Conservation (phyloP, 2,113 vertebrate genomes). For the Platysteira castanea region DNA sequence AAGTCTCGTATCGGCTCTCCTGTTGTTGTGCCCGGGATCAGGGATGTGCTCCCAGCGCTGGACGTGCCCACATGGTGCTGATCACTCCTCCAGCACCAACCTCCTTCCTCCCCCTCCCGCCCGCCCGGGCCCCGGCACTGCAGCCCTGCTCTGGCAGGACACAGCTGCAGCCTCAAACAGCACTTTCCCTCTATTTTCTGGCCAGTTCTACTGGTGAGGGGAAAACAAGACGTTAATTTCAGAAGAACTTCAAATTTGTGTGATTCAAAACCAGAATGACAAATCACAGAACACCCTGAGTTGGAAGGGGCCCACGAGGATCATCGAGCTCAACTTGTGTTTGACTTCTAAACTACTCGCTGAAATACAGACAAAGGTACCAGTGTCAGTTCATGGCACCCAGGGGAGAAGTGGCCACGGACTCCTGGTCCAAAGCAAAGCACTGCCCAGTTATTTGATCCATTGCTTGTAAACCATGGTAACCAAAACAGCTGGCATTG, state of each 20-base stretch:
- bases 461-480: fast-evolving
- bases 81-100: background rate
- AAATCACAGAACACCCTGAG: background rate
- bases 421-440: background rate
- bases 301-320: background rate
- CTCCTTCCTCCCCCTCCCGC: background rate
- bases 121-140: background rate
- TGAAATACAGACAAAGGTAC: too few species aligned
- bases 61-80: fast-evolving
- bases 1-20: background rate
- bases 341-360: background rate
- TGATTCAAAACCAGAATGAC: background rate
- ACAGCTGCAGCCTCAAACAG: background rate
- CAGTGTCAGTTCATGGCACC: fast-evolving
- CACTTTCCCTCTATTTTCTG: background rate
- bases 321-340: background rate
- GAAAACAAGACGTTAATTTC: background rate
- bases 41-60: background rate
- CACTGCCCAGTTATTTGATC: background rate
- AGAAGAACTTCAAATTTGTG: background rate
- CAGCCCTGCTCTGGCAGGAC: too few species aligned
- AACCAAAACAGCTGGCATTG: fast-evolving
- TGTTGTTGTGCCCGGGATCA: background rate
- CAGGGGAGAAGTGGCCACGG: background rate
- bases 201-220: background rate